A percentile compares a stretch with the other conserved stretches of the same genome.
Conservation (phyloP, 2,797 vertebrate genomes). For the Enteromius radiatus region DNA sequence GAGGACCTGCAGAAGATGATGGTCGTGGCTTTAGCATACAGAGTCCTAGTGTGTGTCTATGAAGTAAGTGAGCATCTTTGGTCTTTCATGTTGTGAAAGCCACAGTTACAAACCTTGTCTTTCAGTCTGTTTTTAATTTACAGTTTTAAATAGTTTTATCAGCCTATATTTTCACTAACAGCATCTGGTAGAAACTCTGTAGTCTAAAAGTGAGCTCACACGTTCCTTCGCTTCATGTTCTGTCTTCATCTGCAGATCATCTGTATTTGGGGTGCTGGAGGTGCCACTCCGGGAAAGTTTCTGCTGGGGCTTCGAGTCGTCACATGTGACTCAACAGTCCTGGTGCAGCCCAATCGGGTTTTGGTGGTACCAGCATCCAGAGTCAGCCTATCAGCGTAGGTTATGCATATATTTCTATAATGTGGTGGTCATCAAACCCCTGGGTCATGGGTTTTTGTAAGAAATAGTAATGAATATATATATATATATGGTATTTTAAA, state of each 20-base stretch:
- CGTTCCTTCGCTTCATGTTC: background rate
- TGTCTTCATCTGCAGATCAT: conserved; percentile 76
- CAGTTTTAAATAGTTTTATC: background rate
- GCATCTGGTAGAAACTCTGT: background rate
- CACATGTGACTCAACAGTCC: conserved; percentile 84
- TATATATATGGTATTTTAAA: no score
- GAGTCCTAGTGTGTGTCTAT: conserved; percentile 92
- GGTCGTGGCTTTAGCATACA: conserved; percentile 92
- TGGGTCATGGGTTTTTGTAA: background rate
- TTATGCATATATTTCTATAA: conserved; percentile 36
- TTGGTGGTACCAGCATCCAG: conserved; percentile 86
- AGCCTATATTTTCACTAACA: background rate
- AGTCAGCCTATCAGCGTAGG: conserved; percentile 88
- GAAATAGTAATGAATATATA: background rate
- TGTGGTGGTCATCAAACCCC: background rate
- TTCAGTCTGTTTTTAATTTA: background rate
- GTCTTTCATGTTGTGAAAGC: background rate
- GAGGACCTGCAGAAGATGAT: conserved; percentile 98
- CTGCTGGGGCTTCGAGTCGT: conserved; percentile 86
- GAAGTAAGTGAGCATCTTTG: conserved; percentile 81
- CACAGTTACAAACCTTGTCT: background rate
- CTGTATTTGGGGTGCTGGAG: conserved; percentile 89
- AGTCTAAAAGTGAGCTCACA: background rate
- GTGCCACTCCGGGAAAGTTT: conserved; percentile 88
- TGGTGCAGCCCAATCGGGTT: conserved; percentile 84